Conservation (phyloP, 1,140 invertebrate species). For the Phymastichus coffea region DNA sequence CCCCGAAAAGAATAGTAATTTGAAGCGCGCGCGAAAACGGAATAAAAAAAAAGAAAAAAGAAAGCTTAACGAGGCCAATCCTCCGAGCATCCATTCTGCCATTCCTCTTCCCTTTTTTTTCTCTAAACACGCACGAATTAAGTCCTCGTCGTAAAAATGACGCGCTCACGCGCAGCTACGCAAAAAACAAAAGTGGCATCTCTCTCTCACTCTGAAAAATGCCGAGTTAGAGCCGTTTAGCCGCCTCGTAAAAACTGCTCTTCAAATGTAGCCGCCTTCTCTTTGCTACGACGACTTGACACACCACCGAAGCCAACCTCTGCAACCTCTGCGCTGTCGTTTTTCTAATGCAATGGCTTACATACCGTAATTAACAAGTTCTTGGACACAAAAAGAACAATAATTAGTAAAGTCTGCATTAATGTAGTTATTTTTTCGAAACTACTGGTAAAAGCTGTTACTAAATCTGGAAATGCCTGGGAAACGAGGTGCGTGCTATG, state of each 20-base stretch:
- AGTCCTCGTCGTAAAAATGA: constrained; percentile 30
- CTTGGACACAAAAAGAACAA: too few species aligned
- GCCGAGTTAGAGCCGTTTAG: constrained; percentile 40
- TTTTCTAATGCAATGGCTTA: too few species aligned
- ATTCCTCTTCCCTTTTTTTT: too few species aligned
- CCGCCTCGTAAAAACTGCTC: constrained; percentile 39
- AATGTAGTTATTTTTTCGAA: too few species aligned
- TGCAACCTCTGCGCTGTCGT: too few species aligned
- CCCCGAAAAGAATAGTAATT: constrained; percentile 7
- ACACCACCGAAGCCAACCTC: background rate
- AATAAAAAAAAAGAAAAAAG: constrained; percentile 9
- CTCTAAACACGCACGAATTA: constrained; percentile 35
- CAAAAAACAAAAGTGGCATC: constrained; percentile 31
- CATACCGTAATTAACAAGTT: too few species aligned
- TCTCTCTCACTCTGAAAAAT: constrained; percentile 31
- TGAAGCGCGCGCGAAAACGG: background rate
- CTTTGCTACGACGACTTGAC: background rate
- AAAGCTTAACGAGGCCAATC: constrained; percentile 12
- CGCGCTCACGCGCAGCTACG: constrained; percentile 19
- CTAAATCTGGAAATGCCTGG: too few species aligned
- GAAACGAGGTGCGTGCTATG: too few species aligned
- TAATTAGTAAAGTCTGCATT: too few species aligned
- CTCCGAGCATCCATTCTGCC: too few species aligned
- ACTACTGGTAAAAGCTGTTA: too few species aligned
- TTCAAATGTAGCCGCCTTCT: too few species aligned